phyloP scores from a whole-genome alignment of 2,113 vertebrate genomes.

The Monarcha castaneiventris region DNA sequence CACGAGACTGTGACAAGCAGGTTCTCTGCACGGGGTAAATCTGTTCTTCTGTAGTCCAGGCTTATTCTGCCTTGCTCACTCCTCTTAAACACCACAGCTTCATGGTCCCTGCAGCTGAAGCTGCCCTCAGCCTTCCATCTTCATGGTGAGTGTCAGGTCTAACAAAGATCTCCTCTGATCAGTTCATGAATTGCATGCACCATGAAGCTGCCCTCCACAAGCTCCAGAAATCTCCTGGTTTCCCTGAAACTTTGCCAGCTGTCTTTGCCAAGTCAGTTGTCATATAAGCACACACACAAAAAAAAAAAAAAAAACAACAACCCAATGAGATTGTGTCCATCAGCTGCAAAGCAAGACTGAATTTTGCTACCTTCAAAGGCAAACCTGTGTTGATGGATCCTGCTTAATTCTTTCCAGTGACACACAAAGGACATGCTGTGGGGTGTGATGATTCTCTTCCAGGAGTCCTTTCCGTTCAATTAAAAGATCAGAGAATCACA shows the following conservation, averaged over 20 bases:
- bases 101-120: neutral
- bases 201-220: neutral
- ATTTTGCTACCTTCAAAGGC: neutral
- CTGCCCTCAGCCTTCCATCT: neutral
- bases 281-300: neutral
- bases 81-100: neutral
- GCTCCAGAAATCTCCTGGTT: neutral
- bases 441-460: neutral
- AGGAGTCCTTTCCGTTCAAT: constrained; percentile 1
- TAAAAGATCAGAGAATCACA: neutral
- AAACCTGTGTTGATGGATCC: neutral
- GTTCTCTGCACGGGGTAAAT: neutral
- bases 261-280: neutral
- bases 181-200: neutral
- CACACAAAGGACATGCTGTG: neutral
- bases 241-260: neutral
- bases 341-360: neutral
- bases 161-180: neutral
- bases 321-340: neutral
- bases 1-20: neutral
- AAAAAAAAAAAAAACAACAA: neutral
- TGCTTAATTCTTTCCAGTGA: neutral
- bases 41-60: neutral
- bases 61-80: neutral
- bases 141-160: neutral